Percentiles rank a stretch among this genome's conserved stretches.
Conservation (phyloP, 2,888 invertebrate genomes). For the Trileptium ribeirensis region DNA sequence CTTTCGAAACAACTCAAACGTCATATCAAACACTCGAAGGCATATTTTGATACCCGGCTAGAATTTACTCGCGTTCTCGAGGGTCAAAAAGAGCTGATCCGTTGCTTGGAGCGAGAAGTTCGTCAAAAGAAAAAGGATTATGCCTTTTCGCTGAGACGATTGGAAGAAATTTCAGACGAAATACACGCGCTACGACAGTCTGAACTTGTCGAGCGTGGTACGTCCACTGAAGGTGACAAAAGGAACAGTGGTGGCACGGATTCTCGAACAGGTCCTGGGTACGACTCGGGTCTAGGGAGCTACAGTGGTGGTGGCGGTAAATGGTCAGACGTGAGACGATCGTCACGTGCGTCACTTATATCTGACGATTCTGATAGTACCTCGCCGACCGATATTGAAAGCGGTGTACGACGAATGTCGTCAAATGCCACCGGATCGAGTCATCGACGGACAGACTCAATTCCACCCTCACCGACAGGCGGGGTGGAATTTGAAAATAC, state of each 20-base stretch:
- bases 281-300: too few species aligned
- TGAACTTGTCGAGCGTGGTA: conserved; percentile 18
- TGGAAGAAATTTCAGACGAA: conserved; percentile 46
- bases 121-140: conserved; percentile 48
- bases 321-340: not conserved
- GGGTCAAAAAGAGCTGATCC: conserved; percentile 41
- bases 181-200: conserved; percentile 44
- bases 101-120: conserved; percentile 35
- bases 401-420: not conserved
- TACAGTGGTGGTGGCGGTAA: not conserved
- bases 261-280: too few species aligned
- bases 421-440: not conserved
- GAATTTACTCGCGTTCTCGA: conserved; percentile 46
- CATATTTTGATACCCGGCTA: conserved; percentile 45
- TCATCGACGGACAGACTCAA: too few species aligned
- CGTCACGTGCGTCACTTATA: not conserved
- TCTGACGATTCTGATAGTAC: not conserved
- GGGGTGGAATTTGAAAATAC: not conserved
- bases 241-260: conserved; percentile 17
- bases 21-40: conserved; percentile 52
- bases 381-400: not conserved
- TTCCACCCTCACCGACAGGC: not conserved
- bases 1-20: conserved; percentile 54
- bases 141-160: conserved; percentile 43
- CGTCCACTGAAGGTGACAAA: conserved; percentile 23